Evolutionary conservation across 2,888 invertebrate genomes (phyloP).

Genomic region (Mycalesis mineus): DNA sequence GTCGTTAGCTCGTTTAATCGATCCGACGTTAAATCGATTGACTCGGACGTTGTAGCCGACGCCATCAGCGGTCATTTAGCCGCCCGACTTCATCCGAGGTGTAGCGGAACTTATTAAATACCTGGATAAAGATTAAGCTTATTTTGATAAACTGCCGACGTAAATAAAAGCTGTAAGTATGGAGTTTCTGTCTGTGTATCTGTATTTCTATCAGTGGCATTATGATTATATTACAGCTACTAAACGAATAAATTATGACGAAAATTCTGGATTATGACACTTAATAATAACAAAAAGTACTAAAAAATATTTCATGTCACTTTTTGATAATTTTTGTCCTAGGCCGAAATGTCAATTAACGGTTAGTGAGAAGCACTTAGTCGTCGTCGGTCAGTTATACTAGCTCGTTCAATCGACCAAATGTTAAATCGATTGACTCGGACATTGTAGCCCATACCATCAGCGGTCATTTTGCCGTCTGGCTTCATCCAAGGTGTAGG

Average conservation of each 20-base stretch:
- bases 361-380: slow-evolving; percentile 58
- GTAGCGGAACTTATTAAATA: not conserved
- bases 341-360: slow-evolving; percentile 32
- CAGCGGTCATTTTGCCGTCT: slow-evolving; percentile 20
- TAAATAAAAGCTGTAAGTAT: no score
- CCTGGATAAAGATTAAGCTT: not conserved
- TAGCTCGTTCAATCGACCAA: slow-evolving; percentile 65
- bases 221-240: no score
- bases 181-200: no score
- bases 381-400: slow-evolving; percentile 66
- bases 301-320: not conserved
- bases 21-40: slow-evolving; percentile 64
- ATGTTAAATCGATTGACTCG: slow-evolving; percentile 61
- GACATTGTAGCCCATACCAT: slow-evolving; percentile 34
- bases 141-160: not conserved
- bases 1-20: slow-evolving; percentile 67
- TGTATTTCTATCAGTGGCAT: no score
- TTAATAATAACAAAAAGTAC: no score
- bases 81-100: slow-evolving; percentile 25
- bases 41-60: slow-evolving; percentile 39
- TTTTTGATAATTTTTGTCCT: slow-evolving; percentile 16
- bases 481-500: slow-evolving; percentile 23
- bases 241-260: no score
- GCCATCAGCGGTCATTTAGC: slow-evolving; percentile 20
- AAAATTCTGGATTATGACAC: no score